Conservation (phyloP, 2,888 invertebrate species). For the Drosophila neonasuta region DNA sequence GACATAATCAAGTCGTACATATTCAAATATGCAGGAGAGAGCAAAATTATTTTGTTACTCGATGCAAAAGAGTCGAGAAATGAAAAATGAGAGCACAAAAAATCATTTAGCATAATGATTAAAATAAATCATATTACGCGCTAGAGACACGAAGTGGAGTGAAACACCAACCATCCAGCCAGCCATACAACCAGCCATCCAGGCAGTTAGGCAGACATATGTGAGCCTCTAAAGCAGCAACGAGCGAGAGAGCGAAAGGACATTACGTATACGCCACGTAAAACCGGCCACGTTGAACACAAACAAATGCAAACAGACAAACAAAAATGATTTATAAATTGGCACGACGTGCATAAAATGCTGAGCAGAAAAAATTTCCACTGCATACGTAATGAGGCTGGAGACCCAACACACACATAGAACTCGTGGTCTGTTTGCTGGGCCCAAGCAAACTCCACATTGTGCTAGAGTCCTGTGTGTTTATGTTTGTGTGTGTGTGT, state of each 20-base stretch:
- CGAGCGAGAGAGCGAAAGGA: constrained; percentile 25
- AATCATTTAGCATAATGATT: constrained; percentile 78
- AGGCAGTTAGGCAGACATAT: constrained; percentile 16
- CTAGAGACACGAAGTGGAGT: constrained; percentile 1
- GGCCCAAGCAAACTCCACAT: background rate
- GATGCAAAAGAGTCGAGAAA: constrained; percentile 35
- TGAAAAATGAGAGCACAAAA: constrained; percentile 61
- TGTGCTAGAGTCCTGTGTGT: constrained; percentile 11
- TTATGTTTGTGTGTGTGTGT: constrained; percentile 5
- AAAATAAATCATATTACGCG: constrained; percentile 71
- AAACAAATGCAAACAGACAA: constrained; percentile 70
- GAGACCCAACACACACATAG: constrained; percentile 37
- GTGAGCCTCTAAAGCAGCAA: constrained; percentile 3
- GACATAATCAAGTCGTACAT: constrained; percentile 35
- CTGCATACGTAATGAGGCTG: constrained; percentile 73
- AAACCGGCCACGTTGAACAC: constrained; percentile 58
- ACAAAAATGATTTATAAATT: constrained; percentile 81
- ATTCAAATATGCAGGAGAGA: constrained; percentile 33
- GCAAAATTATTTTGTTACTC: constrained; percentile 56
- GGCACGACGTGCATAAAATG: constrained; percentile 80
- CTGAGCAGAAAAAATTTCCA: constrained; percentile 72
- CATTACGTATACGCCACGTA: constrained; percentile 68
- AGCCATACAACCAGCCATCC: constrained; percentile 7
- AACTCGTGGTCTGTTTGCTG: constrained; percentile 1
- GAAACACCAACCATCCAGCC: constrained; percentile 5